These are phyloP conservation scores for Phanerotoma sp. DNA, from an alignment of 2,888 invertebrate species.

Conservation along the genomic window DNA sequence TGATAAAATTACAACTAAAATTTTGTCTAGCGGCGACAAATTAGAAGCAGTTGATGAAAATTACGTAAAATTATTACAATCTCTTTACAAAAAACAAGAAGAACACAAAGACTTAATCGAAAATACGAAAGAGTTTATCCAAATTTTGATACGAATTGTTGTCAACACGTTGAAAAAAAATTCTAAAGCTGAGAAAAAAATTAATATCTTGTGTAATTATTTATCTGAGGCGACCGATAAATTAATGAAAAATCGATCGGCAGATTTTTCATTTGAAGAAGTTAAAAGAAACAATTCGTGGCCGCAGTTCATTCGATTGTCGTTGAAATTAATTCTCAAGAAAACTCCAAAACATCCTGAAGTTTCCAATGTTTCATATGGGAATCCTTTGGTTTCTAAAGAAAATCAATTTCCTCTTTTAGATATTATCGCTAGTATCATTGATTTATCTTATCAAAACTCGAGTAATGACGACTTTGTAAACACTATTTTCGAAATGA, in stretches of 20 bases:
- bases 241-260: constrained; percentile 30
- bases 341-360: constrained; percentile 48
- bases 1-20: constrained; percentile 37
- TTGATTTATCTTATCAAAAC: constrained; percentile 62
- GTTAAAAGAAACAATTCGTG: constrained; percentile 47
- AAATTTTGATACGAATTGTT: constrained; percentile 45
- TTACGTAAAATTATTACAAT: constrained; percentile 43
- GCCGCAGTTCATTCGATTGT: constrained; percentile 56
- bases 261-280: constrained; percentile 34
- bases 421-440: constrained; percentile 61
- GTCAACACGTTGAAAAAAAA: constrained; percentile 49
- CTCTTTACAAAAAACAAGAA: constrained; percentile 40
- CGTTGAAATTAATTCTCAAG: constrained; percentile 68
- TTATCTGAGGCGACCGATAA: constrained; percentile 34
- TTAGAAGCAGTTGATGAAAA: constrained; percentile 40
- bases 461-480: constrained; percentile 59
- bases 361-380: background rate
- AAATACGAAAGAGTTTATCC: constrained; percentile 37
- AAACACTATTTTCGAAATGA: constrained; percentile 70
- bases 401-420: constrained; percentile 60
- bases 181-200: constrained; percentile 42
- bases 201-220: constrained; percentile 40
- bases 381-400: constrained; percentile 27
- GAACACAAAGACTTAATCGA: constrained; percentile 23
- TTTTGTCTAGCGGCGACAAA: constrained; percentile 49